These are phyloP conservation scores for Caenorhabditis brenneri DNA, from an alignment of 1,140 invertebrate species.

Conservation along the genomic window DNA sequence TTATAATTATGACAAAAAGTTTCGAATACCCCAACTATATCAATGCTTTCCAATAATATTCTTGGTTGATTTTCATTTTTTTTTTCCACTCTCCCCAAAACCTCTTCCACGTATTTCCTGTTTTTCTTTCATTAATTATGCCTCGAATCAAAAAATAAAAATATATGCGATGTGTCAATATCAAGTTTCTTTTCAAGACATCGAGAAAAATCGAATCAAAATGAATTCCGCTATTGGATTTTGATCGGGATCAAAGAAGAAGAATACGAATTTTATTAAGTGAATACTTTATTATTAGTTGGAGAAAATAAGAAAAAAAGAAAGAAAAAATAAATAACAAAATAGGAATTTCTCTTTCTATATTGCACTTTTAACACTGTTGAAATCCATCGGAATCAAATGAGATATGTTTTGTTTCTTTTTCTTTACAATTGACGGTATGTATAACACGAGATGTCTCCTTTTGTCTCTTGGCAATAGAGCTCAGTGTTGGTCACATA, in stretches of 20 bases:
- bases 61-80: not conserved
- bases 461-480: constrained; percentile 57
- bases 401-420: not conserved
- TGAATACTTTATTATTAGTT: constrained; percentile 27
- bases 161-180: not conserved
- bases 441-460: constrained; percentile 58
- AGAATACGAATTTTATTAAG: not conserved
- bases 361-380: constrained; percentile 11
- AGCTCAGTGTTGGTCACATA: constrained; percentile 60
- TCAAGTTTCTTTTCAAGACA: not conserved
- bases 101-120: not conserved
- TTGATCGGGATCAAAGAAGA: not conserved
- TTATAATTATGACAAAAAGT: not conserved
- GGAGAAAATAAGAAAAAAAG: not conserved
- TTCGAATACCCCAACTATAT: not conserved
- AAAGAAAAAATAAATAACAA: not conserved
- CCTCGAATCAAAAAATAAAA: not conserved
- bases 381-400: no score
- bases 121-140: not conserved
- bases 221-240: not conserved
- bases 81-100: not conserved
- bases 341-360: not conserved
- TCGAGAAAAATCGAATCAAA: not conserved
- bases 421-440: constrained; percentile 56
- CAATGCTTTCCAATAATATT: constrained; percentile 24